Percentiles rank a stretch among this genome's conserved stretches.
Evolutionary conservation across 2,797 vertebrate genomes (phyloP).

Genomic region (Gobionotothen gibberifrons): DNA sequence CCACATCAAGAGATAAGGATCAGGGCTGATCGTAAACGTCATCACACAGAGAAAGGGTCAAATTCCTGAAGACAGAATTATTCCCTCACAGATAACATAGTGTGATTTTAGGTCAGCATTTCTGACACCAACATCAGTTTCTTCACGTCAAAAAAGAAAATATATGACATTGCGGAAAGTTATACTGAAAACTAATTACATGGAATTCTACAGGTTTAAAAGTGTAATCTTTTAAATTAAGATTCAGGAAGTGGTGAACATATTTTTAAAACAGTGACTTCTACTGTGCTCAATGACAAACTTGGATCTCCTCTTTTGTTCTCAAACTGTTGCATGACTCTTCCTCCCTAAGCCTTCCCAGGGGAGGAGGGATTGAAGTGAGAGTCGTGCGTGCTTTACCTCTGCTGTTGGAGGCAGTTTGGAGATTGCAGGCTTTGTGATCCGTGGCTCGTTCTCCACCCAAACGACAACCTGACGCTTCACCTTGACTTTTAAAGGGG

Average conservation of each 20-base stretch:
- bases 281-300: slow-evolving; percentile 44
- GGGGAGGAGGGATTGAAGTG: slow-evolving; percentile 65
- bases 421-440: slow-evolving; percentile 38
- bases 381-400: slow-evolving; percentile 38
- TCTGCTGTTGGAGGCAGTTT: slow-evolving; percentile 52
- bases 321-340: slow-evolving; percentile 26
- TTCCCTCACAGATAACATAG: too few species aligned
- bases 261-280: slow-evolving; percentile 35
- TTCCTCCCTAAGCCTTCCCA: slow-evolving; percentile 53
- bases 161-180: background rate
- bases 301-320: slow-evolving; percentile 37
- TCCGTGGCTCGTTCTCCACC: slow-evolving; percentile 32
- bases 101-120: slow-evolving; percentile 7
- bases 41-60: too few species aligned
- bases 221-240: slow-evolving; percentile 25
- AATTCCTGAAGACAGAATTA: too few species aligned
- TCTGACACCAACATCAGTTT: slow-evolving; percentile 6
- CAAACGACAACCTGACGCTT: slow-evolving; percentile 44
- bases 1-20: too few species aligned
- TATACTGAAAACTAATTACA: background rate
- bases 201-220: background rate
- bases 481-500: slow-evolving; percentile 76
- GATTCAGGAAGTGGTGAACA: slow-evolving; percentile 26
- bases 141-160: background rate
- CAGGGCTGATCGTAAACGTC: too few species aligned